Percentiles rank a stretch among this genome's conserved stretches.
phyloP scores from a whole-genome alignment of 2,113 vertebrate genomes.

The Ascaphus truei region DNA sequence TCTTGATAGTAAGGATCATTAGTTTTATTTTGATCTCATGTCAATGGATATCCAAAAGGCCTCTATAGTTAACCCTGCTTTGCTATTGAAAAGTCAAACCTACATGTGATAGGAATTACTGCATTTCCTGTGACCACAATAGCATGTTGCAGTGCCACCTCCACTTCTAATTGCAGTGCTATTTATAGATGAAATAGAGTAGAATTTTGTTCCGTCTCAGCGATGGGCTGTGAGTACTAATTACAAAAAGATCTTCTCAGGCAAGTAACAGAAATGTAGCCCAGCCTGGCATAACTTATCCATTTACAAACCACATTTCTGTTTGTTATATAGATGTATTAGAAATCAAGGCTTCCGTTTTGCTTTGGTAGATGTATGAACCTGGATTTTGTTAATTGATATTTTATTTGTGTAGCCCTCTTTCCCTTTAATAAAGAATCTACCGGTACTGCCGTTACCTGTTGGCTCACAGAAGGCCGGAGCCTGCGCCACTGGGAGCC shows the following conservation, averaged over 20 bases:
- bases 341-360: too few relatives aligned
- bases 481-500: too few relatives aligned
- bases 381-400: too few relatives aligned
- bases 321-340: too few relatives aligned
- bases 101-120: constrained; percentile 31
- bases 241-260: neutral
- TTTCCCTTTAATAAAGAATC: too few relatives aligned
- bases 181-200: constrained; percentile 9
- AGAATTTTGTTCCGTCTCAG: neutral
- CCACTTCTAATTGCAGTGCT: constrained; percentile 3
- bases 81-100: neutral
- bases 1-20: neutral
- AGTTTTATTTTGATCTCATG: neutral
- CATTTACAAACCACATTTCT: too few relatives aligned
- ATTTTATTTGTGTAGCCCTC: too few relatives aligned
- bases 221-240: constrained; percentile 1
- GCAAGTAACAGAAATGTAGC: neutral
- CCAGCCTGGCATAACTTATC: too few relatives aligned
- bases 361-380: too few relatives aligned
- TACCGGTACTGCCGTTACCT: too few relatives aligned
- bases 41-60: constrained; percentile 2
- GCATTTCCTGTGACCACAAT: constrained; percentile 21
- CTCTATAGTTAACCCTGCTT: constrained; percentile 3
- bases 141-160: neutral
- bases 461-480: too few relatives aligned